These are phyloP conservation scores for Diplolepis rosae DNA, from an alignment of 2,888 invertebrate species.

Conservation along the genomic window DNA sequence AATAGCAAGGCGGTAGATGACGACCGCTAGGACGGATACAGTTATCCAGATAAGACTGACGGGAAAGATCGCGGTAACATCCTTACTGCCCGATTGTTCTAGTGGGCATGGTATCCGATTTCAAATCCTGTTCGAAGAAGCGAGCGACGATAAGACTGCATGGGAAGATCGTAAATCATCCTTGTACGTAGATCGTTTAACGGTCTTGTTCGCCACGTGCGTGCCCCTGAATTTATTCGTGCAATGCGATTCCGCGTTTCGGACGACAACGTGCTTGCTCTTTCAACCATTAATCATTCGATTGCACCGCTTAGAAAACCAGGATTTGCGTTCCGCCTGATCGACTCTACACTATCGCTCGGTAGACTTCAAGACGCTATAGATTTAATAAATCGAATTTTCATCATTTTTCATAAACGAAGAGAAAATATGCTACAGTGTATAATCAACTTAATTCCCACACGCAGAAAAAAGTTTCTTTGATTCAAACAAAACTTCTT, in stretches of 20 bases:
- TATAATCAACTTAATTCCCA: too few species aligned
- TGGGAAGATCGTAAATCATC: constrained; percentile 43
- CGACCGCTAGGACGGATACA: constrained; percentile 23
- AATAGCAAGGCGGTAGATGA: constrained; percentile 33
- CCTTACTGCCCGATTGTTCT: constrained; percentile 30
- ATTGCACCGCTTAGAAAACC: not conserved
- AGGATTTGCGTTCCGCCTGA: constrained; percentile 22
- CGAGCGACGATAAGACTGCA: constrained; percentile 43
- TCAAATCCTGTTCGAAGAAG: constrained; percentile 47
- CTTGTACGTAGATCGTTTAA: constrained; percentile 39
- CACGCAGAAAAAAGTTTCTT: too few species aligned
- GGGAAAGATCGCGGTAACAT: constrained; percentile 27
- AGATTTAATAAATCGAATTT: not conserved
- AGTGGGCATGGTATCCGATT: constrained; percentile 45
- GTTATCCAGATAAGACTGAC: constrained; percentile 28
- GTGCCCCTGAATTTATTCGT: constrained; percentile 37
- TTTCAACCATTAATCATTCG: constrained; percentile 27
- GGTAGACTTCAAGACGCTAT: not conserved
- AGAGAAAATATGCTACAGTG: too few species aligned
- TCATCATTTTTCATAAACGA: not conserved
- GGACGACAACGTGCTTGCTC: constrained; percentile 25
- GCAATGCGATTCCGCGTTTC: constrained; percentile 27
- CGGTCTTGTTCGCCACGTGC: constrained; percentile 43
- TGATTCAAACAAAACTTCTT: too few species aligned
- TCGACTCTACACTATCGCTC: constrained; percentile 14